Evolutionary conservation across 2,113 vertebrate genomes (phyloP).

Genomic region (Anguilla rostrata): DNA sequence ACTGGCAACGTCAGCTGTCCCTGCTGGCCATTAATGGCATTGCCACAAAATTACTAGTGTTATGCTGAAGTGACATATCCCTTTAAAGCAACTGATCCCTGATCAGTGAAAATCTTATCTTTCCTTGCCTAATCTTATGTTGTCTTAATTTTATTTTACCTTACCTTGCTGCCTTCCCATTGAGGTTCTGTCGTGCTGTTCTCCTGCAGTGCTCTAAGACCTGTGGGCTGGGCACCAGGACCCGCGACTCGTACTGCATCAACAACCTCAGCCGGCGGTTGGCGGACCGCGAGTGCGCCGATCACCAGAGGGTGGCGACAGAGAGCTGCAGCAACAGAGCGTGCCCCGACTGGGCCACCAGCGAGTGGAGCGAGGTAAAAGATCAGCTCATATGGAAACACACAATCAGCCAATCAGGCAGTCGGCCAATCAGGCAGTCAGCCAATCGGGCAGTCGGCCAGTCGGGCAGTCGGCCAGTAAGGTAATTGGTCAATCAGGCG

Average conservation of each 20-base stretch:
- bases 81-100: too few relatives aligned
- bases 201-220: slow-evolving; percentile 85
- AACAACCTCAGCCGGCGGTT: slow-evolving; percentile 83
- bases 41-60: too few relatives aligned
- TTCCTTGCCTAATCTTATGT: too few relatives aligned
- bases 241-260: slow-evolving; percentile 84
- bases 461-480: background rate
- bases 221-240: slow-evolving; percentile 80
- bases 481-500: background rate
- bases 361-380: slow-evolving; percentile 91
- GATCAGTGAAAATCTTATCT: too few relatives aligned
- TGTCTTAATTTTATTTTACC: too few relatives aligned
- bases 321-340: slow-evolving; percentile 81
- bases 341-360: slow-evolving; percentile 84
- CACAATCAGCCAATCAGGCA: background rate
- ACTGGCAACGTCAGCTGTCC: too few relatives aligned
- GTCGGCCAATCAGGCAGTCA: background rate
- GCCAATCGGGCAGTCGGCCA: background rate
- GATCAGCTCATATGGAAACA: too few relatives aligned
- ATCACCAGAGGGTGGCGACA: slow-evolving; percentile 65
- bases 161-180: too few relatives aligned
- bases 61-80: too few relatives aligned
- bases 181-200: background rate
- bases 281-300: slow-evolving; percentile 78
- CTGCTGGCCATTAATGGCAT: too few relatives aligned